Evolutionary conservation across 2,888 invertebrate genomes (phyloP).

Genomic region (Drosophila subsilvestris): DNA sequence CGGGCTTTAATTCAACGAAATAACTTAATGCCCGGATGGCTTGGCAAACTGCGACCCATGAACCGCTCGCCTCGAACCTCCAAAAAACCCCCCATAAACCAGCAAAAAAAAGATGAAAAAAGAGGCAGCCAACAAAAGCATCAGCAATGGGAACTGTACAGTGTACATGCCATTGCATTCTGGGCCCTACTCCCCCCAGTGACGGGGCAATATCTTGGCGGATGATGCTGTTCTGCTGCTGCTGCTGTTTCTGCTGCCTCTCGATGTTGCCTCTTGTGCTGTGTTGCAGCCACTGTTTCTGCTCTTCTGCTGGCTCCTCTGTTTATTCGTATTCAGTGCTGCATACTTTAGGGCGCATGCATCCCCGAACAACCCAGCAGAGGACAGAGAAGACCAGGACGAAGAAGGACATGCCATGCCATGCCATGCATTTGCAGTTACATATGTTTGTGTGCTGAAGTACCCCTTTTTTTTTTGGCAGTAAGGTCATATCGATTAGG

Average conservation of each 20-base stretch:
- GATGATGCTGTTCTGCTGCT: constrained; percentile 34
- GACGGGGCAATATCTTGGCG: constrained; percentile 52
- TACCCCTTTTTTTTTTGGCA: constrained; percentile 30
- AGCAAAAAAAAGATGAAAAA: neutral
- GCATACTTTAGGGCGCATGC: constrained; percentile 52
- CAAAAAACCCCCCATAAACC: constrained; percentile 7
- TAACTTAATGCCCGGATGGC: constrained; percentile 69
- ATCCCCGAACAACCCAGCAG: constrained; percentile 30
- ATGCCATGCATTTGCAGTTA: constrained; percentile 36
- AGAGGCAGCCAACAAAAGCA: constrained; percentile 24
- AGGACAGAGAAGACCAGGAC: constrained; percentile 19
- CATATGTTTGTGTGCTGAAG: constrained; percentile 47
- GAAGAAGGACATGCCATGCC: constrained; percentile 11
- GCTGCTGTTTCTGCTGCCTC: constrained; percentile 30
- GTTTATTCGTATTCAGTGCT: constrained; percentile 51
- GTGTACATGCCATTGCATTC: constrained; percentile 45
- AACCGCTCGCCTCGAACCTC: constrained; percentile 10
- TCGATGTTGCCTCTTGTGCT: constrained; percentile 1
- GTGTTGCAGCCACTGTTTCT: neutral
- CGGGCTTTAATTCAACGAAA: constrained; percentile 69
- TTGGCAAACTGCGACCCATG: constrained; percentile 46
- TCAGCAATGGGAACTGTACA: constrained; percentile 31
- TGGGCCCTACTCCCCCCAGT: neutral
- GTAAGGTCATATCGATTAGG: constrained; percentile 6
- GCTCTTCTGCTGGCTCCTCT: constrained; percentile 24